Percentiles rank a stretch among this genome's conserved stretches.
These are phyloP conservation scores for Typhlomys cinereus DNA, from an alignment of 2,113 vertebrate species.

Conservation along the genomic window DNA sequence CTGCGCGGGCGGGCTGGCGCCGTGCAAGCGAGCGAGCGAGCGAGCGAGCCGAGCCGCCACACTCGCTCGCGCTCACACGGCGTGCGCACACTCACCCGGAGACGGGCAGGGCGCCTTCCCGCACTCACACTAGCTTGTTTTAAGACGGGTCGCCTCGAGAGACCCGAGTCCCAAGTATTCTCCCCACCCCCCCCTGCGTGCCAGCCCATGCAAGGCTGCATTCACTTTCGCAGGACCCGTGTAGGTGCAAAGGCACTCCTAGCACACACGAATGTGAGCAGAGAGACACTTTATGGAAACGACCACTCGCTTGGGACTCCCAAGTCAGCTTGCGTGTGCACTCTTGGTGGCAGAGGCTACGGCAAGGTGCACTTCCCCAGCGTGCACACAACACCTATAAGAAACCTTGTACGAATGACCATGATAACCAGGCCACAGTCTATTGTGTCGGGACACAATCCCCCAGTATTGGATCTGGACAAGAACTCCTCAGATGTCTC, in stretches of 20 bases:
- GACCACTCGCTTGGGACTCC: background rate
- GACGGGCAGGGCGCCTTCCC: background rate
- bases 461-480: no score
- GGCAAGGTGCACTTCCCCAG: background rate
- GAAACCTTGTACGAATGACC: background rate
- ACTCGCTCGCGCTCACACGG: constrained; percentile 55
- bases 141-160: background rate
- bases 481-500: background rate
- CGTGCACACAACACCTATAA: background rate
- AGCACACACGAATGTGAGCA: background rate
- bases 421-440: background rate
- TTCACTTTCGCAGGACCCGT: background rate
- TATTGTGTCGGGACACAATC: background rate
- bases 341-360: background rate
- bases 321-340: background rate
- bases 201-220: background rate
- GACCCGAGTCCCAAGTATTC: background rate
- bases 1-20: constrained; percentile 24
- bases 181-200: background rate
- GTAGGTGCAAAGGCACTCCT: background rate
- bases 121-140: background rate
- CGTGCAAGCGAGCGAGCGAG: constrained; percentile 28
- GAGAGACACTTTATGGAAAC: background rate
- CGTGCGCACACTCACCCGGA: constrained; percentile 18
- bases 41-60: constrained; percentile 55